These are phyloP conservation scores for Lissocephala sabroskyi DNA, from an alignment of 2,888 invertebrate species.

Conservation along the genomic window DNA sequence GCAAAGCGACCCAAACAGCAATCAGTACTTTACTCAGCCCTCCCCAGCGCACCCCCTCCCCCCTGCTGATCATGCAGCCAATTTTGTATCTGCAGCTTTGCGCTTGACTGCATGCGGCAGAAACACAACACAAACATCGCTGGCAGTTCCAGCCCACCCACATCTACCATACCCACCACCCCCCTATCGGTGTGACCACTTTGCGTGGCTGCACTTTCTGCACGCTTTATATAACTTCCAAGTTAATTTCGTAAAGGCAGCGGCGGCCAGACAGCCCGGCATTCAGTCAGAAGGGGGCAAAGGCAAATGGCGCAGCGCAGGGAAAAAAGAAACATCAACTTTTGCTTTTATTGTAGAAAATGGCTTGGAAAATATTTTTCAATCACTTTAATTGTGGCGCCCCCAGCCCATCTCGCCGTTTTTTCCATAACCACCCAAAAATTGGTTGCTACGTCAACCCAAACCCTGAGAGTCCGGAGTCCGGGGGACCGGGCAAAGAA, in stretches of 20 bases:
- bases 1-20: slow-evolving; percentile 23
- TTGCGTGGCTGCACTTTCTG: slow-evolving; percentile 61
- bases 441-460: no score
- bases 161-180: slow-evolving; percentile 1
- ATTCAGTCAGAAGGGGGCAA: no score
- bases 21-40: slow-evolving; percentile 44
- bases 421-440: no score
- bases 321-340: slow-evolving; percentile 31
- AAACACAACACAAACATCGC: slow-evolving; percentile 8
- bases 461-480: no score
- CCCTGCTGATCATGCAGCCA: slow-evolving; percentile 25
- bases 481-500: no score
- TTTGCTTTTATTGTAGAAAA: slow-evolving; percentile 50
- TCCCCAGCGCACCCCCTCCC: neutral
- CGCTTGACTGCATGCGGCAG: slow-evolving; percentile 64
- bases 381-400: slow-evolving; percentile 61
- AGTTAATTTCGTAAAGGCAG: slow-evolving; percentile 52
- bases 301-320: neutral
- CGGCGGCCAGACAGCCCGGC: no score
- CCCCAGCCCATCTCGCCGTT: no score
- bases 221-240: slow-evolving; percentile 18
- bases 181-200: slow-evolving; percentile 27
- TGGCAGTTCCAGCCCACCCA: slow-evolving; percentile 8
- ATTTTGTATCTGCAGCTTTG: slow-evolving; percentile 65
- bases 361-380: slow-evolving; percentile 67